Conservation (phyloP, 2,888 invertebrate genomes). For the Aspidiotus rigidus region DNA sequence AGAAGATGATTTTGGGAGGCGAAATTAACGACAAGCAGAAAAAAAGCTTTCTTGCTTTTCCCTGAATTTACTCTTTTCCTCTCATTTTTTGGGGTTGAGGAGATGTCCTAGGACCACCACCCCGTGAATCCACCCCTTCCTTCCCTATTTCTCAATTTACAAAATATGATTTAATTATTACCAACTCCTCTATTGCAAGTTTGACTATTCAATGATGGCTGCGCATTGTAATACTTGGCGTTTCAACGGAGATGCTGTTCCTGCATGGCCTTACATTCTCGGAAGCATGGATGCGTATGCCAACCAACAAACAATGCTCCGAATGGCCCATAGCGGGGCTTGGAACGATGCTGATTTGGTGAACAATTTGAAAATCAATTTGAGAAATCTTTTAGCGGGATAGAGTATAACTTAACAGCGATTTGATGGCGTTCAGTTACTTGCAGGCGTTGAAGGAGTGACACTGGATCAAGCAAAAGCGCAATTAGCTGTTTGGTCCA, state of each 20-base stretch:
- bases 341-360: constrained; percentile 72
- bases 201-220: constrained; percentile 51
- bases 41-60: too few relatives aligned
- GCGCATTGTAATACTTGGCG: constrained; percentile 60
- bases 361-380: constrained; percentile 31
- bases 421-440: constrained; percentile 42
- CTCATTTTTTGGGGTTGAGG: too few relatives aligned
- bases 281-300: constrained; percentile 55
- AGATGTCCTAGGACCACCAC: too few relatives aligned
- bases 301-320: constrained; percentile 52
- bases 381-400: too few relatives aligned
- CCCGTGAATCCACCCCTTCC: too few relatives aligned
- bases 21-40: too few relatives aligned
- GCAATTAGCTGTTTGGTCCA: constrained; percentile 67
- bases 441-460: constrained; percentile 55
- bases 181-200: constrained; percentile 43
- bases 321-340: constrained; percentile 57
- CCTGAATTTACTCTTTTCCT: too few relatives aligned
- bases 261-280: constrained; percentile 53
- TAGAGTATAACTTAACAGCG: not conserved
- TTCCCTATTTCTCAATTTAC: too few relatives aligned
- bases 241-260: constrained; percentile 58
- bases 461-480: constrained; percentile 58
- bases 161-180: too few relatives aligned
- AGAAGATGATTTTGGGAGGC: too few relatives aligned